Evolutionary conservation across 2,113 vertebrate genomes (phyloP).

Genomic region (Catharus minimus): DNA sequence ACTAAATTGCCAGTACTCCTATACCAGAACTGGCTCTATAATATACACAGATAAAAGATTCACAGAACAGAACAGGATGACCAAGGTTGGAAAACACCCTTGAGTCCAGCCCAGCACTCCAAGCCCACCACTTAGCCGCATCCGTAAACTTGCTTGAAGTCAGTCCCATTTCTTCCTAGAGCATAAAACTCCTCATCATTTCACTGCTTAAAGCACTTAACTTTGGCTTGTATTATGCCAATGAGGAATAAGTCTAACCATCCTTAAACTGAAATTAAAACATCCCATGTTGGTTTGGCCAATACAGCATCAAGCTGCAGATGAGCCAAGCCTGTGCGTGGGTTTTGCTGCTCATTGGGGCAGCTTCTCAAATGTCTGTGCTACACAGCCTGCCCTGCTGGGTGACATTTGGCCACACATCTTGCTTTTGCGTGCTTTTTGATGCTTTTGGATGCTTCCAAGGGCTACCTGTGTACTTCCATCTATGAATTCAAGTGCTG

Average conservation of each 20-base stretch:
- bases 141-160: neutral
- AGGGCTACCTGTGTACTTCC: neutral
- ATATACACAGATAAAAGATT: rapidly evolving
- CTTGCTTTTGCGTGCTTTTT: neutral
- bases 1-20: neutral
- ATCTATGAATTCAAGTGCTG: neutral
- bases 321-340: neutral
- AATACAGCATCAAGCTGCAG: neutral
- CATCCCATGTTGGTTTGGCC: rapidly evolving
- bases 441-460: neutral
- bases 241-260: neutral
- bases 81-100: neutral
- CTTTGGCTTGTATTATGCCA: neutral
- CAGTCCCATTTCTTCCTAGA: neutral
- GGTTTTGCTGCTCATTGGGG: neutral
- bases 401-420: neutral
- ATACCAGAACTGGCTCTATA: no score
- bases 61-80: neutral
- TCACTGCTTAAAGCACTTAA: neutral
- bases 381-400: rapidly evolving
- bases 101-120: rapidly evolving
- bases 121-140: rapidly evolving
- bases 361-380: neutral
- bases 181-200: neutral
- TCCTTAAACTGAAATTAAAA: neutral